phyloP scores from a whole-genome alignment of 2,888 invertebrate species.

The Calameuta idolon region DNA sequence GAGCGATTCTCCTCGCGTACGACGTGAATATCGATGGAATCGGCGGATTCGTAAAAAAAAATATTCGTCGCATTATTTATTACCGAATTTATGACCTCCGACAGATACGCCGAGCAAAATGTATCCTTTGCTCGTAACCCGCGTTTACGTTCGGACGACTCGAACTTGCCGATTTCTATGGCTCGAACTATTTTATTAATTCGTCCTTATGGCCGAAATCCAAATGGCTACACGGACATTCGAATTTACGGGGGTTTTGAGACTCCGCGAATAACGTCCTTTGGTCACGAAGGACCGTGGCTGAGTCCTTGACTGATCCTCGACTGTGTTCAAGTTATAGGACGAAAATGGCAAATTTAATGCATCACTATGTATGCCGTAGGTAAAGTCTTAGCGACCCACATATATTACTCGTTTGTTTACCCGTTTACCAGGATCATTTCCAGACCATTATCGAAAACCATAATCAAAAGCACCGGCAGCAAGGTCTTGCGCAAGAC shows the following conservation, averaged over 20 bases:
- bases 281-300: neutral
- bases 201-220: neutral
- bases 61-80: neutral
- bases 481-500: neutral
- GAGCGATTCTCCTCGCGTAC: neutral
- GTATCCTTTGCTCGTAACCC: neutral
- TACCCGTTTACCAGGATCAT: neutral
- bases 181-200: neutral
- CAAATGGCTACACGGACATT: neutral
- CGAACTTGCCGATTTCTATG: neutral
- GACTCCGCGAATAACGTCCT: neutral
- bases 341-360: neutral
- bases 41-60: neutral
- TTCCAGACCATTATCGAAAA: neutral
- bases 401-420: too few species aligned
- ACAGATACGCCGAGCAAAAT: neutral
- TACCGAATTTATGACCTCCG: neutral
- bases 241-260: neutral
- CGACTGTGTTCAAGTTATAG: neutral
- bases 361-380: neutral
- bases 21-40: neutral
- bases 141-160: neutral
- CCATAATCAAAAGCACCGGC: neutral
- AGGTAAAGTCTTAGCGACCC: too few species aligned
- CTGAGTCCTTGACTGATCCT: neutral